A percentile compares a stretch with the other conserved stretches of the same genome.
Evolutionary conservation across 1,140 invertebrate species (phyloP).

Genomic region (Drosophila baimaii): DNA sequence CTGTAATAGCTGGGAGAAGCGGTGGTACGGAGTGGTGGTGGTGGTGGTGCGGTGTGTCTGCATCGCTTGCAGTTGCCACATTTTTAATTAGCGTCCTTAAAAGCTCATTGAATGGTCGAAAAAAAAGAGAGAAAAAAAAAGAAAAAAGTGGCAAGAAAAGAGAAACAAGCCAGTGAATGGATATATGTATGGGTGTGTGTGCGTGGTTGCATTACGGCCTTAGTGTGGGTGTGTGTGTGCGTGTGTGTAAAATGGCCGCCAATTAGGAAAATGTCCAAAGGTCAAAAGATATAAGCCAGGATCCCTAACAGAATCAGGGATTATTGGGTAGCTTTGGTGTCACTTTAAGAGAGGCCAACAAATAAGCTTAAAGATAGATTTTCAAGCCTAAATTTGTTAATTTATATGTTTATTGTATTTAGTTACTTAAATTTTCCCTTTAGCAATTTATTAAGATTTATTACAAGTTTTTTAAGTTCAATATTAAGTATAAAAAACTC

Average conservation of each 20-base stretch:
- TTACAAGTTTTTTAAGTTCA: background rate
- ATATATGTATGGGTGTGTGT: slow-evolving; percentile 3
- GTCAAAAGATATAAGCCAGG: slow-evolving; percentile 11
- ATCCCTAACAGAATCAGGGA: background rate
- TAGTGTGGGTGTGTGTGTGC: background rate
- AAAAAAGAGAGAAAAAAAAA: slow-evolving; percentile 36
- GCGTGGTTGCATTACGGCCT: slow-evolving; percentile 32
- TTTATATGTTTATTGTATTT: background rate
- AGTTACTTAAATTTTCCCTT: background rate
- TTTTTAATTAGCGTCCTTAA: slow-evolving; percentile 82
- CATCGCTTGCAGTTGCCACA: slow-evolving; percentile 72
- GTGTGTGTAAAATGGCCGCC: slow-evolving; percentile 14
- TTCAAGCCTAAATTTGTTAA: background rate
- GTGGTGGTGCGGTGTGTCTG: slow-evolving; percentile 17
- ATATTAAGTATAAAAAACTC: background rate
- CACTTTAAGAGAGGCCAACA: too few species aligned
- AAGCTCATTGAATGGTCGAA: slow-evolving; percentile 74
- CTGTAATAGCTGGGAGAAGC: background rate
- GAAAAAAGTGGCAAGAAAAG: slow-evolving; percentile 6
- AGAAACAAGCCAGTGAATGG: slow-evolving; percentile 11
- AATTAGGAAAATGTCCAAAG: slow-evolving; percentile 15
- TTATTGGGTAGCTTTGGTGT: background rate
- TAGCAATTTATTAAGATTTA: background rate
- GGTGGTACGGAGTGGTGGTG: background rate
- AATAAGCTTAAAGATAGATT: background rate